Base-by-base conservation (phyloP, 2,888 invertebrate species). In the Platypus cylindrus region DNA sequence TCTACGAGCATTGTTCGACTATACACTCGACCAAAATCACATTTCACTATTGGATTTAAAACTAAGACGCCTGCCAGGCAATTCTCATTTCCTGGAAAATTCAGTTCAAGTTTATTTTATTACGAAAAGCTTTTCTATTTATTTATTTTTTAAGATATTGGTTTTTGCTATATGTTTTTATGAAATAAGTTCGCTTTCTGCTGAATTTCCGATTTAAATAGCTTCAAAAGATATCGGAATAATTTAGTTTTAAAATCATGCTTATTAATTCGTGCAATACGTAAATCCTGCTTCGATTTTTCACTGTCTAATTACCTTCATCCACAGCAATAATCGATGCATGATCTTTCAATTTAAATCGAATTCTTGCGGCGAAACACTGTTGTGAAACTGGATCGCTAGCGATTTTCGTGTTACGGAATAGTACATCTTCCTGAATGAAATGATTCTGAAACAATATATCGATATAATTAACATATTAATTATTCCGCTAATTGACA, bases 271-370 rank as follows among this genome's bases (percentile, higher is more conserved):
- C n/a, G n/a, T n/a, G n/a, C n/a, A n/a, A n/a, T n/a, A n/a, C n/a
- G n/a, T n/a, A n/a, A n/a, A n/a, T n/a, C n/a, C n/a, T n/a, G n/a
- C n/a, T n/a, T n/a, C n/a, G n/a, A n/a, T n/a, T n/a, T n/a, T n/a
- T n/a, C n/a, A n/a, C n/a, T n/a, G n/a, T n/a, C n/a, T n/a, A n/a
- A n/a, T n/a, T 37, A 41, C 40, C 32, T 37, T 44, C 39, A 32
- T 59, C 52, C 5, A 62, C 36, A 7, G 56, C 55, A 28, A 56
- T 50, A 18, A 62, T 51, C 0, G 60, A 60, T 22, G 52, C 49
- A 5, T 43, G 44, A 37, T 60, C 58, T 39, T 51, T 55, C 28
- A 62, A 36, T 25, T 49, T 49, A 28, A 41, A 53, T 22, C 52
- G 24, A 17, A 57, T 36, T 33, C 49, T 45, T 1, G 52, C 47